A percentile compares a stretch with the other conserved stretches of the same genome.
Evolutionary conservation across 2,888 invertebrate genomes (phyloP).

Genomic region (Tachystola acroxantha): DNA sequence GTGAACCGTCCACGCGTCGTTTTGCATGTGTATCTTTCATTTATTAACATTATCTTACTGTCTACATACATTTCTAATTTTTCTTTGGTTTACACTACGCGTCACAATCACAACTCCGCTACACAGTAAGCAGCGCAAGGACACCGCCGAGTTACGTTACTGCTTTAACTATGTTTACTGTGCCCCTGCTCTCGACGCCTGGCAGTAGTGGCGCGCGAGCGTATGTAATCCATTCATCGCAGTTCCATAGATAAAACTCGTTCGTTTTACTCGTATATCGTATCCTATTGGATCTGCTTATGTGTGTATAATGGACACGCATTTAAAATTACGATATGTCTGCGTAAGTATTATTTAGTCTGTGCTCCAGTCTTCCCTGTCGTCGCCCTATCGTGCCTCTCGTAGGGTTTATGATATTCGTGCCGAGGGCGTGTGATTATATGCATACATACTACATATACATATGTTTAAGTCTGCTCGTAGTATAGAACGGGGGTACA

Average conservation of each 20-base stretch:
- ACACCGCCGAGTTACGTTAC: no score
- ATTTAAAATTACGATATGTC: background rate
- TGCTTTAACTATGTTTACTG: no score
- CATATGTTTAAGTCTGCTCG: conserved; percentile 16
- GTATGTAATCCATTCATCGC: background rate
- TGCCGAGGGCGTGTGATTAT: conserved; percentile 14
- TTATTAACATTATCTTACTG: no score
- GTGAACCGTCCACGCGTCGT: no score
- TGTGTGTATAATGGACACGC: background rate
- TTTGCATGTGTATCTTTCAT: no score
- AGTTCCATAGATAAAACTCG: background rate
- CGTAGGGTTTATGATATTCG: conserved; percentile 11
- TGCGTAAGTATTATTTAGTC: conserved; percentile 9
- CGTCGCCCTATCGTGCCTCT: conserved; percentile 11
- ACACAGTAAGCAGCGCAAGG: no score
- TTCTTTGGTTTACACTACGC: no score
- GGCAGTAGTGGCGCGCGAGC: background rate
- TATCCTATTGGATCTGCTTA: background rate
- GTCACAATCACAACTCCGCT: no score
- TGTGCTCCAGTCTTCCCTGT: conserved; percentile 8
- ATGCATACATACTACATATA: conserved; percentile 13
- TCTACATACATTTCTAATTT: no score
- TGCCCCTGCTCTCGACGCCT: no score
- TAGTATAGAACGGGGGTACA: conserved; percentile 17
- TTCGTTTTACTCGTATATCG: background rate